Evolutionary conservation across 92 coral and sea anemone genomes (phyloP).

Genomic region (Paramuricea clavata): DNA sequence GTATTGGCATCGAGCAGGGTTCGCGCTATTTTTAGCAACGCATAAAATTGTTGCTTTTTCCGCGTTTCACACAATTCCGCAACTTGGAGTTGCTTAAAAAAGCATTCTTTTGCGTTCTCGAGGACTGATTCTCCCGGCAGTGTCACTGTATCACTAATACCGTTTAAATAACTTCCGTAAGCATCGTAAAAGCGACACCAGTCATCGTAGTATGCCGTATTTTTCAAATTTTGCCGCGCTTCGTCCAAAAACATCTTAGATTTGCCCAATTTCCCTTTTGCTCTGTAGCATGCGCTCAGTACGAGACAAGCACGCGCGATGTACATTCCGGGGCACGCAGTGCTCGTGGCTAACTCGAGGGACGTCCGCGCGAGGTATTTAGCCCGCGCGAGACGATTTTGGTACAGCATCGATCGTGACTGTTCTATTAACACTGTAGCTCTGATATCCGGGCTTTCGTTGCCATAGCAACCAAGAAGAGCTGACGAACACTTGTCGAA

Average conservation of each 20-base stretch:
- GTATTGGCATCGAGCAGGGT: constrained; percentile 19
- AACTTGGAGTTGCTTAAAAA: background rate
- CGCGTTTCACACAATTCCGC: background rate
- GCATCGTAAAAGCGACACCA: constrained; percentile 4
- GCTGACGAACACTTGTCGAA: background rate
- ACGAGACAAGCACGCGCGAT: constrained; percentile 12
- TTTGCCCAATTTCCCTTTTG: constrained; percentile 11
- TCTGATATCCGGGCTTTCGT: background rate
- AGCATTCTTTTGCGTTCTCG: background rate
- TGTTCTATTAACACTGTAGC: background rate
- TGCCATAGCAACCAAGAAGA: background rate
- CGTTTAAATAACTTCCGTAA: constrained; percentile 14
- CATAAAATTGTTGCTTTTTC: background rate
- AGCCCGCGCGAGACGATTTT: background rate
- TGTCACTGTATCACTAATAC: background rate
- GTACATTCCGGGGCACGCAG: constrained; percentile 21
- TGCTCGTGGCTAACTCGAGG: constrained; percentile 13
- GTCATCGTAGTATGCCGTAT: background rate
- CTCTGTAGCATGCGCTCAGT: background rate
- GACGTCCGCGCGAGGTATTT: constrained; percentile 22
- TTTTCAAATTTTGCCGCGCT: background rate
- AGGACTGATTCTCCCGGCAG: background rate
- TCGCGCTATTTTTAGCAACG: constrained; percentile 23
- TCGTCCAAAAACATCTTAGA: background rate
- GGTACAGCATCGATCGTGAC: constrained; percentile 1